Conservation (phyloP, 2,797 vertebrate genomes). For the Neostethus bicornis region DNA sequence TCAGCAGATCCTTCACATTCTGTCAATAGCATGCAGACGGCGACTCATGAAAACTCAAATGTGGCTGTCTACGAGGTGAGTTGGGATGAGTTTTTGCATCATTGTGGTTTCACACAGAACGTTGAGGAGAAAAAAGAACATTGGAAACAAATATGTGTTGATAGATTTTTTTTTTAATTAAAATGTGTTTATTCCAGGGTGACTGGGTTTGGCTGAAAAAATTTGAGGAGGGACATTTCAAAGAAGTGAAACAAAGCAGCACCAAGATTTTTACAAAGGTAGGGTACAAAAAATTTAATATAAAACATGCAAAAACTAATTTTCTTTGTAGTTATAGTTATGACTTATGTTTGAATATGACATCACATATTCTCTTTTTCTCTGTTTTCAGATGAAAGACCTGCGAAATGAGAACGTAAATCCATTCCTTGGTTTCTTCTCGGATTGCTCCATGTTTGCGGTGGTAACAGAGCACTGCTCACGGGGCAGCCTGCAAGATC, state of each 20-base stretch:
- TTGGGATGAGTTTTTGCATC: neutral
- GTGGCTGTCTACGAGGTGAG: slow-evolving; percentile 89
- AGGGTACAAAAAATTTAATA: too few species aligned
- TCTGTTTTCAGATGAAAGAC: slow-evolving; percentile 82
- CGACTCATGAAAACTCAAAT: slow-evolving; percentile 86
- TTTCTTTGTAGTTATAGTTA: neutral
- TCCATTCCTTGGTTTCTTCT: slow-evolving; percentile 84
- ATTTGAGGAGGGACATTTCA: slow-evolving; percentile 77
- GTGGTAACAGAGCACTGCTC: slow-evolving; percentile 88
- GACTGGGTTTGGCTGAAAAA: slow-evolving; percentile 95
- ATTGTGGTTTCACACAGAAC: too few species aligned
- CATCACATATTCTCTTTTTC: neutral
- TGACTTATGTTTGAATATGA: neutral
- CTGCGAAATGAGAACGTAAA: slow-evolving; percentile 87
- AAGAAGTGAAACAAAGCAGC: slow-evolving; percentile 81
- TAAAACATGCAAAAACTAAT: too few species aligned
- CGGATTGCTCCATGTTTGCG: slow-evolving; percentile 79
- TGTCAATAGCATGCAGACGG: slow-evolving; percentile 78
- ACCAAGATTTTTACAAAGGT: slow-evolving; percentile 90
- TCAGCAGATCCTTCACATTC: slow-evolving; percentile 81
- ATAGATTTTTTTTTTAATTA: neutral
- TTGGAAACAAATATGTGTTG: neutral
- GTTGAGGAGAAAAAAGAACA: neutral
- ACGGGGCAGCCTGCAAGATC: slow-evolving; percentile 84
- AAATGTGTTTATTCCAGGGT: slow-evolving; percentile 74